Conservation (phyloP, 2,888 invertebrate species). For the Cosmopolites sordidus region DNA sequence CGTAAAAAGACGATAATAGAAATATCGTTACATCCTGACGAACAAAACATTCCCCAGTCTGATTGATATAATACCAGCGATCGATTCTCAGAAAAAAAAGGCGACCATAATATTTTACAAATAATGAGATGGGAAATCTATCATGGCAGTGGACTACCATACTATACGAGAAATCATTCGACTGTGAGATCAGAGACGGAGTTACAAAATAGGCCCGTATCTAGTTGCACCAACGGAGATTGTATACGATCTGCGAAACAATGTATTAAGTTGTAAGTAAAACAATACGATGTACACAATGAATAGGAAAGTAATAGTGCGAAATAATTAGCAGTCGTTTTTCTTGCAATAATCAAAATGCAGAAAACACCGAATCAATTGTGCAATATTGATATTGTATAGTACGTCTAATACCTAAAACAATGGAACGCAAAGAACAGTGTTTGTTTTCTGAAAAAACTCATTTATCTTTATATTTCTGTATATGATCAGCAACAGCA, state of each 20-base stretch:
- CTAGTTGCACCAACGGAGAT: constrained; percentile 1
- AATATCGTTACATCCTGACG: neutral
- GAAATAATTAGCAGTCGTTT: constrained; percentile 1
- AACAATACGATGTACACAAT: constrained; percentile 14
- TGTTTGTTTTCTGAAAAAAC: too few relatives aligned
- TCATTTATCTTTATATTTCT: too few relatives aligned
- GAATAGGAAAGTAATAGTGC: constrained; percentile 10
- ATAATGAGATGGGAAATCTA: constrained; percentile 4
- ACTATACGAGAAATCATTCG: constrained; percentile 4
- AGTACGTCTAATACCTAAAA: too few relatives aligned
- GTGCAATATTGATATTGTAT: neutral
- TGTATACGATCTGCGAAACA: constrained; percentile 5
- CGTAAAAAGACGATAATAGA: neutral
- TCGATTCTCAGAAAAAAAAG: constrained; percentile 6
- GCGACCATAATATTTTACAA: neutral
- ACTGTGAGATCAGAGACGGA: constrained; percentile 11
- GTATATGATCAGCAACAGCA: too few relatives aligned
- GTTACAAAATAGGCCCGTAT: constrained; percentile 10
- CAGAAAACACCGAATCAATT: neutral
- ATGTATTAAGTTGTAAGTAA: constrained; percentile 7
- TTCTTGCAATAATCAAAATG: constrained; percentile 5
- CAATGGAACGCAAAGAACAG: too few relatives aligned
- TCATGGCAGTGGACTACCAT: constrained; percentile 1
- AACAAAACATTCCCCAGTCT: neutral
- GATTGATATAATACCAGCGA: constrained; percentile 5